phyloP scores from a whole-genome alignment of 2,888 invertebrate species.

The Oscheius myriophilus region DNA sequence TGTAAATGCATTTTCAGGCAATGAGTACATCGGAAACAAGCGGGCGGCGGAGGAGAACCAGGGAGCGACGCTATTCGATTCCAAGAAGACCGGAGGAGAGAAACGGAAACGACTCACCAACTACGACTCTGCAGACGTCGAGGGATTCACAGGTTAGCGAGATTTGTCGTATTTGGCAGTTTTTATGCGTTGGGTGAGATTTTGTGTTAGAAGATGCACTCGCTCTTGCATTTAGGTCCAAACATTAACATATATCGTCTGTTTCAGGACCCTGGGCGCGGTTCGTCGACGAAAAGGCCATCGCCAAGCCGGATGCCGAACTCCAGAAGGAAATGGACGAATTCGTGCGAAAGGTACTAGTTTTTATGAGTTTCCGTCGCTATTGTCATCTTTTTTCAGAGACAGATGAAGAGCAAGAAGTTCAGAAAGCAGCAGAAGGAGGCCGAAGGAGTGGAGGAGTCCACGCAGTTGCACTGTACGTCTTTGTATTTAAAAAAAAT shows the following conservation, averaged over 20 bases:
- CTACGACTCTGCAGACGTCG: conserved; percentile 88
- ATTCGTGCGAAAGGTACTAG: conserved; percentile 80
- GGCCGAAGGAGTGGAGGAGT: conserved; percentile 82
- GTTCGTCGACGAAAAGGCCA: conserved; percentile 86
- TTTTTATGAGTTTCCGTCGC: background rate
- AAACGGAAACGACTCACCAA: conserved; percentile 84
- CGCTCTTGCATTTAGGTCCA: too few species aligned
- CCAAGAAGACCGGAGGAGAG: conserved; percentile 69
- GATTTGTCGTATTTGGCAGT: too few species aligned
- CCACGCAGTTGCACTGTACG: conserved; percentile 61
- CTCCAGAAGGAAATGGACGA: conserved; percentile 93
- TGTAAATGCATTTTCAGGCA: too few species aligned
- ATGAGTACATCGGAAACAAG: conserved; percentile 62
- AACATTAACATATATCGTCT: too few species aligned
- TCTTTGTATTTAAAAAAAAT: background rate
- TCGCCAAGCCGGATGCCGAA: conserved; percentile 90
- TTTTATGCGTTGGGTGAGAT: background rate
- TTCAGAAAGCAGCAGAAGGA: conserved; percentile 88
- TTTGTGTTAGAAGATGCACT: too few species aligned
- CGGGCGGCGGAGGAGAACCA: conserved; percentile 56
- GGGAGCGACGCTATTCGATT: conserved; percentile 84
- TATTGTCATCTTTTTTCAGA: conserved; percentile 69
- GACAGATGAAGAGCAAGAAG: conserved; percentile 93
- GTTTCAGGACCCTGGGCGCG: conserved; percentile 86
- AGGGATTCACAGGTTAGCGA: conserved; percentile 84